Evolutionary conservation across 2,113 vertebrate genomes (phyloP), one percentile per base, ranked within the genome.

Genomic region (Engystomops pustulosus): DNA sequence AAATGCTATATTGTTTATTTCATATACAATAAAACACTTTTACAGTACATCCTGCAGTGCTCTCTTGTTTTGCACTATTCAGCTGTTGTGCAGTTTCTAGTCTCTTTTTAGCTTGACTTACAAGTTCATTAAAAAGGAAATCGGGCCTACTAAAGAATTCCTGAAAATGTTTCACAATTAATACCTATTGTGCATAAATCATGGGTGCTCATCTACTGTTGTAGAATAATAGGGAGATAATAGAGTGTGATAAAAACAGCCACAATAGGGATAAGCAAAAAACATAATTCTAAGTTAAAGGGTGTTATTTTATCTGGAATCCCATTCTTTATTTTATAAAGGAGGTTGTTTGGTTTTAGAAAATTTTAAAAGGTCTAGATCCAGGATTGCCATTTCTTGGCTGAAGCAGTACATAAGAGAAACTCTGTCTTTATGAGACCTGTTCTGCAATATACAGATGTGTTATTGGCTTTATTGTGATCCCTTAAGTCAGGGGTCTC

Each of bases 1-100:
- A 86, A 85, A 87, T 84, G 86, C 45, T 34, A 25, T 80, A 7
- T 60, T 62, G 45, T 67, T 85, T 79, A 79, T 87, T 80, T 62
- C 25, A 74, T 17, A 62, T 3, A 85, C 27, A 86, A 2, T 68
- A 69, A 87, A 79, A 0, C 25, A 6, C 3, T 44, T 85, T 7
- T 25, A 60, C 32, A 38, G 32, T 36, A 65, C 60, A 78, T 65
- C 75, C 62, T 41, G 72, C 82, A 70, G 67, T 70, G 69, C 34
- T 36, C 47, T 41, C 30, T 80, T 51, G 47, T 51, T 84, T 84
- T 77, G 38, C 44, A 51, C 32, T 51, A 27, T 74, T 83, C 44
- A 53, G 47, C 45, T 41, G 47, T n/a, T 84, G 60, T 65, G 55
- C n/a, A 27, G 20, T 69, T 84, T 36, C 68, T 18, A 68, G 30